Conservation (phyloP, 2,888 invertebrate genomes). For the Apoda limacodes region DNA sequence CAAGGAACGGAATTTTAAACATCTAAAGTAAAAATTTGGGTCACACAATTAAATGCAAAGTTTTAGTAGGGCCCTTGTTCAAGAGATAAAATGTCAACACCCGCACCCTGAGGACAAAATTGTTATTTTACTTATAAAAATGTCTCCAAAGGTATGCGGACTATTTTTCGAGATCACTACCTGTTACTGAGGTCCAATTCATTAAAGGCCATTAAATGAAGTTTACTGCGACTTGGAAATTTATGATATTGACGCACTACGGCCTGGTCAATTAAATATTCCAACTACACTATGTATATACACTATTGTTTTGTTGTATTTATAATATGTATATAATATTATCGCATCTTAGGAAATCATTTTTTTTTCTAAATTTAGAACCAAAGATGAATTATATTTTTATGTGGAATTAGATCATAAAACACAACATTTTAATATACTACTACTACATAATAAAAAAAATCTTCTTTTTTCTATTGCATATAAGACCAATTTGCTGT, state of each 20-base stretch:
- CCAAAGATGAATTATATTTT: too few relatives aligned
- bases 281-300: constrained; percentile 14
- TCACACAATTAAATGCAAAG: too few relatives aligned
- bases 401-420: too few relatives aligned
- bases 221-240: constrained; percentile 48
- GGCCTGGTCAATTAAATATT: constrained; percentile 54
- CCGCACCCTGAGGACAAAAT: constrained; percentile 32
- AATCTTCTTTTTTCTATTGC: too few relatives aligned
- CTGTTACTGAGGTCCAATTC: constrained; percentile 59
- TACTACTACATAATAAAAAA: too few relatives aligned
- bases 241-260: constrained; percentile 37
- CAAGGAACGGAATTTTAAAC: too few relatives aligned
- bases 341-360: too few relatives aligned
- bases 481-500: too few relatives aligned
- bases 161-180: constrained; percentile 39
- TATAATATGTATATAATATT: background rate
- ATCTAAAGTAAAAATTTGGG: too few relatives aligned
- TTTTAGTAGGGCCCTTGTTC: too few relatives aligned
- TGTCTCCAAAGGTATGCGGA: constrained; percentile 40
- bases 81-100: constrained; percentile 5
- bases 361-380: too few relatives aligned
- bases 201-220: constrained; percentile 54
- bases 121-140: constrained; percentile 45
- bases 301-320: background rate
- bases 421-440: too few relatives aligned